These are phyloP conservation scores for Mythimna albipuncta DNA, from an alignment of 2,888 invertebrate genomes.

Conservation along the genomic window DNA sequence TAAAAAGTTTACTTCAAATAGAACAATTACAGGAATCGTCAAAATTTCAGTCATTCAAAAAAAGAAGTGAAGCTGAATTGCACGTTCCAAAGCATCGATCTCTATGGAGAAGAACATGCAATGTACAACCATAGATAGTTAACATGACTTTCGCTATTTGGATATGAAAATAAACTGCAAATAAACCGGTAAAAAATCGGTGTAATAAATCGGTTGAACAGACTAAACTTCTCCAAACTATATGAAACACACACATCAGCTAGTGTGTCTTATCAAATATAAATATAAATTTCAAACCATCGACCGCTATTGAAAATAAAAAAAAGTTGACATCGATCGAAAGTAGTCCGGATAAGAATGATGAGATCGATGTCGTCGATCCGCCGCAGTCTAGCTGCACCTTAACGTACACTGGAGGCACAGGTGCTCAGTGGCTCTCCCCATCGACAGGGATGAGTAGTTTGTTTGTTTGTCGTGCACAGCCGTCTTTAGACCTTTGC, in stretches of 20 bases:
- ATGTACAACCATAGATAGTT: no score
- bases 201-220: no score
- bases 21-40: no score
- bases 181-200: no score
- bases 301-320: background rate
- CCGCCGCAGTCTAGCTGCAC: conserved; percentile 9
- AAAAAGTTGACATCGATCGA: background rate
- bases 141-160: background rate
- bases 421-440: conserved; percentile 62
- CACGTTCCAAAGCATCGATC: no score
- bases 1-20: no score
- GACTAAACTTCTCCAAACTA: no score
- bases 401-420: conserved; percentile 41
- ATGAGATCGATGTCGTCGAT: conserved; percentile 4
- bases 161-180: background rate
- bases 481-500: conserved; percentile 87
- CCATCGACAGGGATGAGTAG: conserved; percentile 61
- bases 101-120: no score
- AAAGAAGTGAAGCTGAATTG: no score
- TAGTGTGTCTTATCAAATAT: no score
- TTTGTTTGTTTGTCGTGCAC: conserved; percentile 75
- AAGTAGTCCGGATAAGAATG: background rate
- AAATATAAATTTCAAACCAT: background rate
- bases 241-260: no score
- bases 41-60: no score